These are phyloP conservation scores for Parauchenoglanis punctatus DNA, from an alignment of 2,797 vertebrate genomes.

Conservation along the genomic window DNA sequence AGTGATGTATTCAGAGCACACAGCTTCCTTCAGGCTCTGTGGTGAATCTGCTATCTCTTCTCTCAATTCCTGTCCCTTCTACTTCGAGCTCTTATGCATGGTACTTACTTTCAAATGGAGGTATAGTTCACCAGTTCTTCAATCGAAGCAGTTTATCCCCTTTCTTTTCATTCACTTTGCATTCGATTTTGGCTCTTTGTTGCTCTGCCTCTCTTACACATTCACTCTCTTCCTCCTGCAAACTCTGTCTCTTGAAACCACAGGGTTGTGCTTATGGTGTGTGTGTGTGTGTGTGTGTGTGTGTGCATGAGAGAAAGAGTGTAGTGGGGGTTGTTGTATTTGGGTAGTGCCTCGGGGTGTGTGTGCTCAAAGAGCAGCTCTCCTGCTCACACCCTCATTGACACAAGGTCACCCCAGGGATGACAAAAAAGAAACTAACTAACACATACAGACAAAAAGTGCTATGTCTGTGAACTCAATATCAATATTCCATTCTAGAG, in stretches of 20 bases:
- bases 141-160: slow-evolving; percentile 33
- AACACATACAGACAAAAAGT: not conserved
- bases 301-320: slow-evolving; percentile 6
- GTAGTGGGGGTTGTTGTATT: slow-evolving; percentile 58
- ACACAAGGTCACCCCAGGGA: slow-evolving; percentile 81
- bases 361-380: slow-evolving; percentile 72
- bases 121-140: slow-evolving; percentile 47
- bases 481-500: not conserved
- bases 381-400: slow-evolving; percentile 80
- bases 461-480: not conserved
- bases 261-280: slow-evolving; percentile 68
- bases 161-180: slow-evolving; percentile 60
- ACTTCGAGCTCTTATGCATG: slow-evolving; percentile 57
- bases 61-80: slow-evolving; percentile 65
- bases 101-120: slow-evolving; percentile 54
- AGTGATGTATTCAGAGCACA: slow-evolving; percentile 43
- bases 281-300: not conserved
- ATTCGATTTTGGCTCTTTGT: slow-evolving; percentile 43
- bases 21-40: slow-evolving; percentile 46
- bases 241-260: slow-evolving; percentile 44
- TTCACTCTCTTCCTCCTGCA: slow-evolving; percentile 50
- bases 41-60: slow-evolving; percentile 63
- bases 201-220: slow-evolving; percentile 34
- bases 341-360: slow-evolving; percentile 54
- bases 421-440: slow-evolving; percentile 30